Conservation (phyloP, 1,140 invertebrate species). For the Drusus annulatus region DNA sequence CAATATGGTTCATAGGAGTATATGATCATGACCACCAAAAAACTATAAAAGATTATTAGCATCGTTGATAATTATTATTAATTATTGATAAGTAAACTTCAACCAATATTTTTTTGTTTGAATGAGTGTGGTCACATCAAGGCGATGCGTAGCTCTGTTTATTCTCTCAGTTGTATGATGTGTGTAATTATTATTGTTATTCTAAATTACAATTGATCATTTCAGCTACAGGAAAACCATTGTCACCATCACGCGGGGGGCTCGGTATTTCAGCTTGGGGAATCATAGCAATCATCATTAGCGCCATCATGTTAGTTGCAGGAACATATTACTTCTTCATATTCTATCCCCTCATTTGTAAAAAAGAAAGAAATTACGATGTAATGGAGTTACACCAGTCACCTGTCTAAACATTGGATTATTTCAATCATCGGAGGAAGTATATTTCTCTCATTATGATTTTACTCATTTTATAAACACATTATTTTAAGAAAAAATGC, state of each 20-base stretch:
- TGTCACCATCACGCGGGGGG: slow-evolving; percentile 60
- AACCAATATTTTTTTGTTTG: not conserved
- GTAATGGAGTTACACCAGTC: slow-evolving; percentile 71
- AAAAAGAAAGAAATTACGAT: slow-evolving; percentile 74
- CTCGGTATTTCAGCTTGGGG: slow-evolving; percentile 75
- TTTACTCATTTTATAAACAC: too few species aligned
- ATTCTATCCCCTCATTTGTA: slow-evolving; percentile 75
- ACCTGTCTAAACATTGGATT: slow-evolving; percentile 62
- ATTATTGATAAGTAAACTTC: too few species aligned
- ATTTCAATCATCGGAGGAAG: too few species aligned
- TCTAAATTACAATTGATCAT: slow-evolving; percentile 10
- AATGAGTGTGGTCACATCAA: not conserved
- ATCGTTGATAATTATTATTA: too few species aligned
- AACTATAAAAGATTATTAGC: too few species aligned
- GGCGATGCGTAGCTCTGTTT: not conserved
- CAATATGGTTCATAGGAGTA: not conserved
- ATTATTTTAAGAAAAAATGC: too few species aligned
- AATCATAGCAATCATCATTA: slow-evolving; percentile 71
- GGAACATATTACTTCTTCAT: slow-evolving; percentile 75
- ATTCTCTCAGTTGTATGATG: too few species aligned
- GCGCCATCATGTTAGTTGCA: slow-evolving; percentile 70
- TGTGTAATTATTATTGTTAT: not conserved
- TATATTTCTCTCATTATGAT: too few species aligned
- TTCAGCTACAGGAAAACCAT: slow-evolving; percentile 27
- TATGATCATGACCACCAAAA: too few species aligned